phyloP scores from a whole-genome alignment of 1,140 invertebrate genomes.

The Diachasma alloeum region DNA sequence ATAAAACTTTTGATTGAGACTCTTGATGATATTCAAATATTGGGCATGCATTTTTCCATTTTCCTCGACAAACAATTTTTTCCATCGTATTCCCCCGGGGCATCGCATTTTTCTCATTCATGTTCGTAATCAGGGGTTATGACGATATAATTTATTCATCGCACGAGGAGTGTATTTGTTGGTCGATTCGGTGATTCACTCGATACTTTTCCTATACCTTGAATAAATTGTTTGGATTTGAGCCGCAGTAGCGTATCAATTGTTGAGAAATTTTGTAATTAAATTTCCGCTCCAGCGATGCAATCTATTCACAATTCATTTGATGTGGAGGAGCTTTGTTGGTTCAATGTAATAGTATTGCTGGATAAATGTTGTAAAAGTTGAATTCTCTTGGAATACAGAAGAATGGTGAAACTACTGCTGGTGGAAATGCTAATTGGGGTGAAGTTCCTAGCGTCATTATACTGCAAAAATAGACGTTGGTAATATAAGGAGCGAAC shows the following conservation, averaged over 20 bases:
- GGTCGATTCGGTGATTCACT: neutral
- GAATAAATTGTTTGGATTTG: neutral
- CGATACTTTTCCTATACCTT: neutral
- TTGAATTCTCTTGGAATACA: neutral
- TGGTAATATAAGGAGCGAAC: too few relatives aligned
- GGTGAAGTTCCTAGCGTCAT: too few relatives aligned
- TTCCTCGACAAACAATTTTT: neutral
- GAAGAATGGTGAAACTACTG: neutral
- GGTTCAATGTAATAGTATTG: neutral
- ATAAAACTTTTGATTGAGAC: neutral
- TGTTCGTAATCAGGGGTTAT: neutral
- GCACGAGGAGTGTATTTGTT: neutral
- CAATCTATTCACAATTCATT: neutral
- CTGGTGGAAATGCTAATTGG: neutral
- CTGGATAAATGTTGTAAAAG: neutral
- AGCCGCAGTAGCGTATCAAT: neutral
- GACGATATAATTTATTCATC: neutral
- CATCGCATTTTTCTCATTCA: neutral
- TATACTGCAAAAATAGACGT: too few relatives aligned
- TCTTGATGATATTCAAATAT: neutral
- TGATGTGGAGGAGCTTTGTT: neutral
- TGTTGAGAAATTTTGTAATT: neutral
- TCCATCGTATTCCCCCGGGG: neutral
- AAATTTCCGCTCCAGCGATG: neutral
- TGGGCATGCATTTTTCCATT: neutral